Evolutionary conservation across 37 sponge, comb jelly and placozoan species (phyloP), one percentile per base, ranked within the genome.

Genomic region (Theonella swinhoei): DNA sequence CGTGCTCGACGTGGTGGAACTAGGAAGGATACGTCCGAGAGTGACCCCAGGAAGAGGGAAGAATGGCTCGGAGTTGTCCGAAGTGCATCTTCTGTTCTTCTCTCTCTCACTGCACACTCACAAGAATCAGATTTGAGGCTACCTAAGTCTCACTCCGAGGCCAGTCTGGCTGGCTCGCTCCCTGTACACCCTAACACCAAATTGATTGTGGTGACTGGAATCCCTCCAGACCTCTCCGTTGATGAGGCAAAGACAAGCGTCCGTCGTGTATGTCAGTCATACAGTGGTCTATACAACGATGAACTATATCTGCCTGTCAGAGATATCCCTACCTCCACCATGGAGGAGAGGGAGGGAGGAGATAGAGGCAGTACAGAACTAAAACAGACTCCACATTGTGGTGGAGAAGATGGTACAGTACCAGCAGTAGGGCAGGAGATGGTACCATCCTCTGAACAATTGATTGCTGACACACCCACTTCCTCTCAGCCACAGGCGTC

Each of bases 241-340:
- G 89, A 80, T 24, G 71, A 36, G 14, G 58, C 79, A 11, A 39
- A 68, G 61, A 28, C 35, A 33, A 71, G 60, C 2, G 72, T 94
- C 9, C 70, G 43, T 31, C 74, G 69, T 20, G 40, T 74, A 23
- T 85, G 89, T 64, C 65, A 39, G 1, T 35, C 65, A 3, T 83
- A 91, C 64, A 92, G 95, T 34, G 95, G 95, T 33, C 87, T 94
- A 1, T 78, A 86, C 71, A 42, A 32, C n/a, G 71, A 89, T 33
- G 58, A 74, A 2, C 60, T 93, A 58, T 76, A 76, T 58, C 75
- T 85, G n/a, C 85, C 77, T n/a, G 42, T 42, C 24, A 76, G 63
- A 62, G 68, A 37, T 26, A 64, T 62, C 42, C n/a, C n/a, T n/a
- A 59, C 74, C 1, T 58, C 76, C 38, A 41, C 75, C 1, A 54